Evolutionary conservation across 2,888 invertebrate genomes (phyloP), one percentile per base, ranked within the genome.

Genomic region (Carcina quercana): DNA sequence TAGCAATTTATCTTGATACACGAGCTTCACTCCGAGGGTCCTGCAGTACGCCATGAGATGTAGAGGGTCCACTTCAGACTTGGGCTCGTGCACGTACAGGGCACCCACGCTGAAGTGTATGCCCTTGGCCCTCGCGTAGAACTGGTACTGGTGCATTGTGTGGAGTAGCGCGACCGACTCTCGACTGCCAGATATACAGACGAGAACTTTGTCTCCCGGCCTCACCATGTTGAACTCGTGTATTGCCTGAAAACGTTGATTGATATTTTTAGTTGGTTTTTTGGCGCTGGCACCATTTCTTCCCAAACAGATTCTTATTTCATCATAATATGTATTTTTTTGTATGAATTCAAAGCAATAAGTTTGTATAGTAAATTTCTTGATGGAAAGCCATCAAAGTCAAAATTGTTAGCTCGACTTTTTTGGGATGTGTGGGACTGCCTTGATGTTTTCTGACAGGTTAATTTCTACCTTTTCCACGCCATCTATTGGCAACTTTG

Each of bases 141-240:
- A 91, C 75, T 93, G 92, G 68, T 94, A 94, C 62, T 96, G 95
- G 32, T 91, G 89, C 52, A 96, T 75, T 1, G 92, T 90, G 63
- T 96, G 96, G 0, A 96, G 78, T 6, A 96, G 79, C 1, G 92
- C 91, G n/a, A 96, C 74, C 0, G 95, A 95, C 58, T 93, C 91
- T 45, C 91, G 91, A 2, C 93, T 93, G 0, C 93, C 94, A 0
- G 95, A 94, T 25, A 96, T 76, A 59, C 96, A 95, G 8, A 96
- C 89, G 58, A 96, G 82, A 10, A 96, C 89, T 40, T 90, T 87
- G 65, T 96, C 96, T 2, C 92, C 93, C 43, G 93, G 88, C 31
- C 88, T 86, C 34, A 96, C 88, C 95, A 96, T 96, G 40, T 89
- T 87, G 71, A 89, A 94, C 57, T 94, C 93, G 40, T 90, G 89